Evolutionary conservation across 2,888 invertebrate genomes (phyloP), one percentile per base, ranked within the genome.

Genomic region (Ceriagrion tenellum): DNA sequence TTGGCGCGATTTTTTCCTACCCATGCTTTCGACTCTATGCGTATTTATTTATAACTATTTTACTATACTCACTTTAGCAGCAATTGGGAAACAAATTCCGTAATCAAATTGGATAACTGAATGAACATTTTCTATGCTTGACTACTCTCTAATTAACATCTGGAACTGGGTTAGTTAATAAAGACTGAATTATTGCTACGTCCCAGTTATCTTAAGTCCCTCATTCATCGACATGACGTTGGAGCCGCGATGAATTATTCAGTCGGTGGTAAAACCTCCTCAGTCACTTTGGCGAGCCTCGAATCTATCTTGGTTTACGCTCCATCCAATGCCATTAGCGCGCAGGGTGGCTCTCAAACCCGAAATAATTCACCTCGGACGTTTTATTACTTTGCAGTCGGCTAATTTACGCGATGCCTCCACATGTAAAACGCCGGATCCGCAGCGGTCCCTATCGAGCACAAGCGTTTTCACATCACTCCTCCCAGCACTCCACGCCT

Each of bases 341-440:
- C 81, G 30, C 30, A 35, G 12, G 81, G 81, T 13, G 35, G 30
- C 35, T 81, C 81, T 35, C 4, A 16, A 35, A 81, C 12, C 81
- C 35, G 35, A 35, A 81, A 81, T 81, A 81, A 81, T 35, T 81
- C 35, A 35, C 30, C 12, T 13, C 13, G 81, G 81, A 81, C 81
- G 35, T 81, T 81, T 81, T 81, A 81, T 81, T 81, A 81, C 81
- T 81, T 81, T 81, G 81, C 81, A 81, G 81, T 81, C 12, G 35
- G 81, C 81, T 35, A 81, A 81, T 81, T 81, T 81, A 81, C 81
- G 81, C 35, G 26, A 18, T 81, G 81, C 35, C 81, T 18, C 81
- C 30, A 35, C 81, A 18, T 81, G 81, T 35, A 35, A n/a, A 69
- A 35, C 26, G 81, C 18, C 16, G 13, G 16, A 35, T 69, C 81